Evolutionary conservation across 1,140 invertebrate genomes (phyloP).

Genomic region (Leptestheria dahalacensis): DNA sequence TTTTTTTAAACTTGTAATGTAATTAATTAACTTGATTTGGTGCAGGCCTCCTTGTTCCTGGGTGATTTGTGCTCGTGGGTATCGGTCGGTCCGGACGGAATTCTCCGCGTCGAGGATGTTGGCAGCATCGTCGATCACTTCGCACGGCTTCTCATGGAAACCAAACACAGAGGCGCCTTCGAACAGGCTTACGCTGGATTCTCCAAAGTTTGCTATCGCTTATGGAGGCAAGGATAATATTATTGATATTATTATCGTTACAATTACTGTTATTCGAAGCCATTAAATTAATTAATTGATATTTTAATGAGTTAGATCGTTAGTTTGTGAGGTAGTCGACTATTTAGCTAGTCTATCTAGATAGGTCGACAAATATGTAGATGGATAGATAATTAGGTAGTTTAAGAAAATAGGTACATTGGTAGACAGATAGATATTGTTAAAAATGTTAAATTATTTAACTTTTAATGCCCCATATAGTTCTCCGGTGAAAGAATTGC

Average conservation of each 20-base stretch:
- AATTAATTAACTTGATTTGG: background rate
- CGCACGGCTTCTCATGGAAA: constrained; percentile 51
- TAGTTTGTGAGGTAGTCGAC: no score
- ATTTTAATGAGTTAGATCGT: background rate
- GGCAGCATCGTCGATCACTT: constrained; percentile 53
- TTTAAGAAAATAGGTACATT: no score
- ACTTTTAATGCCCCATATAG: constrained; percentile 25
- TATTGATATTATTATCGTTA: background rate
- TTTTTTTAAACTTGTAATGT: background rate
- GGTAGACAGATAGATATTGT: no score
- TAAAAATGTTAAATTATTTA: no score
- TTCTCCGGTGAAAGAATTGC: constrained; percentile 34
- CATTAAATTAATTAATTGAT: background rate
- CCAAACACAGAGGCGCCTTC: constrained; percentile 86
- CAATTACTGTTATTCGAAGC: background rate
- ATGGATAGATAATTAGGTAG: no score
- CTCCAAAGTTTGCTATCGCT: constrained; percentile 46
- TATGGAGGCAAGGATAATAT: constrained; percentile 38
- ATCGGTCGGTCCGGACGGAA: constrained; percentile 22
- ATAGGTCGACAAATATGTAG: no score
- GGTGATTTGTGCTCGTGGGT: constrained; percentile 30
- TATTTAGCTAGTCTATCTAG: no score
- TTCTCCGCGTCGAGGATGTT: constrained; percentile 27
- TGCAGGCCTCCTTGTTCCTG: constrained; percentile 38
- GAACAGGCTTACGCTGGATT: constrained; percentile 88